Evolutionary conservation across 2,888 invertebrate genomes (phyloP), one percentile per base, ranked within the genome.

Genomic region (Didymodactylos carnosus): DNA sequence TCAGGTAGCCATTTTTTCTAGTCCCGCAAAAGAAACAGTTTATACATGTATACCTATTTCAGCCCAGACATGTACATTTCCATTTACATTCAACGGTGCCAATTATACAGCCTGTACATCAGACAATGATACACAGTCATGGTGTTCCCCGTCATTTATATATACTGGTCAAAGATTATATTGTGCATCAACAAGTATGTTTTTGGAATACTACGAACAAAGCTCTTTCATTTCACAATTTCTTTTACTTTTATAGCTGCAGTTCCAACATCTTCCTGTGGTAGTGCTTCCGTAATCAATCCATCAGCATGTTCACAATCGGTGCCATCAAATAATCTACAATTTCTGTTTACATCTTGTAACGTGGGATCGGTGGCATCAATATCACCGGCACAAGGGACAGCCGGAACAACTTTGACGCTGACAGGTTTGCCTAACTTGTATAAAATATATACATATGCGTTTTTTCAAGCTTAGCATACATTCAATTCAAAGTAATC

Each of bases 1-100:
- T 35, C 14, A 3, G 62, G 62, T 62, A 62, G n/a, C 16, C 35
- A 35, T 16, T 25, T 35, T 35, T 29, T 29, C n/a, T 0, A 11
- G 8, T n/a, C 19, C 29, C 16, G 14, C 8, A 16, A 29, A 7
- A 27, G n/a, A 27, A 19, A 72, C 43, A 72, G 69, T 40, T 29
- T 51, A 19, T 16, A 53, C n/a, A 16, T 53, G 29, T 13, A 29
- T 27, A 14, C 40, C 16, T 23, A 43, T 62, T n/a, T n/a, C 39
- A 71, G 74, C 74, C 41, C 46, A 70, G 41, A 71, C 71, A 62
- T 74, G 74, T 41, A 29, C 16, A n/a, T 74, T 71, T 43, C 71
- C 71, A 62, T 74, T 74, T 29, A 27, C 35, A 41, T 74, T 62
- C 8, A 29, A 29, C 19, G 40, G 53, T 6, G 41, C 11, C 41